Evolutionary conservation across 2,113 vertebrate species (phyloP), one percentile per base, ranked within the genome.

Genomic region (Channa argus): DNA sequence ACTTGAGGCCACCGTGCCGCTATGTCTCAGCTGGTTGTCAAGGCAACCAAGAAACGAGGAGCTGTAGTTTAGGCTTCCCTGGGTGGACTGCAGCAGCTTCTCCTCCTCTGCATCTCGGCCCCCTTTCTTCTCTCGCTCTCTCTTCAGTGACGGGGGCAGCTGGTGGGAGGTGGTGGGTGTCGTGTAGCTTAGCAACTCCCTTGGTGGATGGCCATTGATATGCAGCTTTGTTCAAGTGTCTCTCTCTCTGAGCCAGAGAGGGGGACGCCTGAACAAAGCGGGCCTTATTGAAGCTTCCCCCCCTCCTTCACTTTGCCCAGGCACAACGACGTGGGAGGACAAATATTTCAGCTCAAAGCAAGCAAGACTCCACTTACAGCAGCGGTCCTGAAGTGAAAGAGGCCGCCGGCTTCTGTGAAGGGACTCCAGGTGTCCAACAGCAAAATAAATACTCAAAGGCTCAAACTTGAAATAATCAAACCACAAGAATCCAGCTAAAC

Each of bases 141-240:
- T 68, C n/a, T 46, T 84, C n/a, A 8, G 79, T 39, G 71, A 60
- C 75, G 45, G 74, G 77, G 80, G 88, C 70, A 73, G 85, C 58
- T 75, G 85, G 82, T 88, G 91, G 87, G 84, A 84, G 87, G 59
- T 12, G 41, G 88, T 83, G 90, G 86, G 86, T 88, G 86, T 92
- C 64, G 84, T 69, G 61, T 94, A 90, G 81, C 96, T 44, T 95
- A 90, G 96, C 95, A 97, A 97, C 96, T 71, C 77, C 54, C 69
- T 84, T 84, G 65, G 88, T 79, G 59, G 50, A 78, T 80, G 54
- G 80, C 67, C 59, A 88, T 83, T 92, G 91, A 94, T 90, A 93
- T 91, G 86, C 90, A 88, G 85, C 88, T 87, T 89, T 91, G 84
- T 91, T 81, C 86, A 47, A 34, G 86, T 76, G 79, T 91, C 81